Base-by-base conservation (phyloP, 2,888 invertebrate genomes). In the Hofmannophila pseudospretella region DNA sequence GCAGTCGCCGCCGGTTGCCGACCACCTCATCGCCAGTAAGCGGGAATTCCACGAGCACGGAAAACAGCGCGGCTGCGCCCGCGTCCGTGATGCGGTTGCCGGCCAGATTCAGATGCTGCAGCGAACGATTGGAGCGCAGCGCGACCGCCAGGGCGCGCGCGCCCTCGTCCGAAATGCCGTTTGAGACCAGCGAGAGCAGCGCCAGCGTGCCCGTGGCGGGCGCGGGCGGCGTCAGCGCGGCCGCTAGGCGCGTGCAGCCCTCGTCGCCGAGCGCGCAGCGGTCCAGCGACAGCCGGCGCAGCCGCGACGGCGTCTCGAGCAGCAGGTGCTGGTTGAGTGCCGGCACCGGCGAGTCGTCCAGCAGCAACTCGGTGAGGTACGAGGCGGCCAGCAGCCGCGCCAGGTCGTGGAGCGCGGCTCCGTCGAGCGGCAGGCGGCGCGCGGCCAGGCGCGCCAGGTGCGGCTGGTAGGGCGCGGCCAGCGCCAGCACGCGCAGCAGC, bases 51-150 rank as follows among this genome's bases (percentile, higher is more conserved):
- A 29, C 33, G 7, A 61, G 42, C 9, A 34, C 42, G 4, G 25
- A 37, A 5, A 61, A 41, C 10, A 63, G 42, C 8, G 34, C 26
- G 1, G 22, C 32, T 7, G 54, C 58, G 22, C 62, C 64, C 10
- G 7, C 32, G 43, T 58, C 51, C 4, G 50, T 36, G 16, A 65
- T 34, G n/a, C 32, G 39, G 42, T 63, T 65, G 2, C 53, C 57
- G 22, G 57, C 42, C 3, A 65, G 49, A 38, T 58, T 49, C 25
- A 65, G 51, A 35, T 57, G 51, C 13, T 44, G 51, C 14, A 65
- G 45, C 13, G 40, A 14, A 14, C 64, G 57, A 33, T 65, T 65
- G 29, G 34, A 42, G 11, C 60, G 53, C 38, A 65, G 46, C 32
- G 50, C 49, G 5, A 20, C 34, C 10, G 40, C 59, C 2, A 60